A percentile compares a stretch with the other conserved stretches of the same genome.
These are phyloP conservation scores for Heliconius himera DNA, from an alignment of 1,140 invertebrate species.

Conservation along the genomic window DNA sequence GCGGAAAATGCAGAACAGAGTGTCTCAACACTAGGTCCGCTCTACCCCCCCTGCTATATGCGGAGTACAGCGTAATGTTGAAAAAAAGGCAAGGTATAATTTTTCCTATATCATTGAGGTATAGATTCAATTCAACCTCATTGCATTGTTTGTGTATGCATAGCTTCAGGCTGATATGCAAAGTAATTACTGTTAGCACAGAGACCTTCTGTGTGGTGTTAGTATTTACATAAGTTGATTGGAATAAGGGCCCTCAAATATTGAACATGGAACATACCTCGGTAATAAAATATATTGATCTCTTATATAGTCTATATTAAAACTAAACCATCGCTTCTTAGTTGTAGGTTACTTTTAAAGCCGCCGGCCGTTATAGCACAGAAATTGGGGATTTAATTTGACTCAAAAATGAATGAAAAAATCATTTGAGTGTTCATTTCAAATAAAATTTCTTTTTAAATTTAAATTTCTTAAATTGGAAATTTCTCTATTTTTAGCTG, in stretches of 20 bases:
- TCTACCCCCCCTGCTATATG: too few relatives aligned
- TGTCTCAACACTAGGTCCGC: too few relatives aligned
- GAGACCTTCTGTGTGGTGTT: slow-evolving; percentile 32
- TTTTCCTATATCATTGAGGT: neutral
- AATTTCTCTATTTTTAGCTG: too few relatives aligned
- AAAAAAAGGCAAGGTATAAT: too few relatives aligned
- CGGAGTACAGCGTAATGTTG: too few relatives aligned
- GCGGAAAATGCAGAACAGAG: too few relatives aligned
- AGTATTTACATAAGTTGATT: slow-evolving; percentile 38
- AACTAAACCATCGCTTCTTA: neutral
- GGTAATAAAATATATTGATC: neutral
- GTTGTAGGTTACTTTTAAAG: neutral
- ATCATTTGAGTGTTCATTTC: too few relatives aligned
- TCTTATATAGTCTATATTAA: neutral
- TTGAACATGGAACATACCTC: neutral
- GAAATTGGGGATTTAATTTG: too few relatives aligned
- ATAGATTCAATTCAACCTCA: neutral
- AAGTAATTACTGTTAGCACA: slow-evolving; percentile 31
- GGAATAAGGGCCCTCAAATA: slow-evolving; percentile 22
- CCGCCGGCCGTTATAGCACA: neutral
- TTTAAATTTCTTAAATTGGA: too few relatives aligned
- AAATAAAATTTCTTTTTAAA: too few relatives aligned
- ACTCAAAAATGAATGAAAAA: too few relatives aligned
- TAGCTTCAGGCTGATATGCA: slow-evolving; percentile 29
- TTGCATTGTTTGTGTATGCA: slow-evolving; percentile 32